Conservation (phyloP, 2,797 vertebrate species). For the Halcyon leucocephala region DNA sequence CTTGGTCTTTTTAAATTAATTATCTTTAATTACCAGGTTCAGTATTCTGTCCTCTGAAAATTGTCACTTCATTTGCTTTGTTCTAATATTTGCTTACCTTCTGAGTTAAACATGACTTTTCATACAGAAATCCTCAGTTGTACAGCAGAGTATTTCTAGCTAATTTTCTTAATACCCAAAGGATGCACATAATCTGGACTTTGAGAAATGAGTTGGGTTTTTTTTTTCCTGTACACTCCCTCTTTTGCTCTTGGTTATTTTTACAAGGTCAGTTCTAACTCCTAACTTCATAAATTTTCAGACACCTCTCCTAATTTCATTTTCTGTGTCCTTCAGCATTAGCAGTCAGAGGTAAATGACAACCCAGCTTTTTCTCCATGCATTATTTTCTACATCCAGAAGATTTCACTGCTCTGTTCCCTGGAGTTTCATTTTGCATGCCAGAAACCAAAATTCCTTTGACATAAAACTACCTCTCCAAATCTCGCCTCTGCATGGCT, state of each 20-base stretch:
- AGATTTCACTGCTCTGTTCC: background rate
- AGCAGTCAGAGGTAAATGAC: background rate
- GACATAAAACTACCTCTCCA: background rate
- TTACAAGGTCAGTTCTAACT: conserved; percentile 22
- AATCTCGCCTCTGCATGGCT: background rate
- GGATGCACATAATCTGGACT: conserved; percentile 46
- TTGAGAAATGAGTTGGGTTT: background rate
- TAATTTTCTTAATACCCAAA: conserved; percentile 50
- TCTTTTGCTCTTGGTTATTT: conserved; percentile 33
- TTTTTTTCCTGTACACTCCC: background rate
- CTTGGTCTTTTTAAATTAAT: conserved; percentile 39
- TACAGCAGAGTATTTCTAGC: background rate
- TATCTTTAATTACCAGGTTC: conserved; percentile 50
- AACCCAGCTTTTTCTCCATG: background rate
- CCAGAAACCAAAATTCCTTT: background rate
- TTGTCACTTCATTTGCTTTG: conserved; percentile 44
- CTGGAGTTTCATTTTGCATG: background rate
- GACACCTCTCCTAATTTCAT: background rate
- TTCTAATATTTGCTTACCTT: conserved; percentile 65
- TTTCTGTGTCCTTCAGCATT: background rate
- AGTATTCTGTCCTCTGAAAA: conserved; percentile 5
- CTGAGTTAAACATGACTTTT: conserved; percentile 2
- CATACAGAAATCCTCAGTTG: conserved; percentile 6
- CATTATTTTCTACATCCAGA: background rate
- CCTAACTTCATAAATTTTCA: background rate